Percentiles rank a stretch among this genome's conserved stretches.
Conservation (phyloP, 23 tunicate genomes). For the Ciona savignyi region DNA sequence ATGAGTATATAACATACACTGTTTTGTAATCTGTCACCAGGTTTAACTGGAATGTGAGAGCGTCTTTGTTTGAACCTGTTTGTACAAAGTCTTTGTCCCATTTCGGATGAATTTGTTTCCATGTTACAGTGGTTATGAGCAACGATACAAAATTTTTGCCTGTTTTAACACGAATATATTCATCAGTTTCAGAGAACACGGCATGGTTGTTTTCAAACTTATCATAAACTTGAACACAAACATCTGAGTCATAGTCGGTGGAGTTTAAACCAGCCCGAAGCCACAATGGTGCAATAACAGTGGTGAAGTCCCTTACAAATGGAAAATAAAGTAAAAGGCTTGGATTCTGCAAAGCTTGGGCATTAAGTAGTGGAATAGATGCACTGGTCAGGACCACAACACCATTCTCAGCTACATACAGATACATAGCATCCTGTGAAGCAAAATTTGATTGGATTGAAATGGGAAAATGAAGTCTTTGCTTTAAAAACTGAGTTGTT, state of each 20-base stretch:
- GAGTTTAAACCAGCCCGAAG: slow-evolving; percentile 14
- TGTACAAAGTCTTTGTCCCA: slow-evolving; percentile 7
- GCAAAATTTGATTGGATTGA: background rate
- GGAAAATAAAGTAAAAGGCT: slow-evolving; percentile 22
- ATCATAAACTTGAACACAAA: background rate
- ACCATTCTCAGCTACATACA: slow-evolving; percentile 68
- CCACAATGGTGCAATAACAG: slow-evolving; percentile 64
- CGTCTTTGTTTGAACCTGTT: background rate
- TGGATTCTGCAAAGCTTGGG: slow-evolving; percentile 45
- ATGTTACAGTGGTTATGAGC: slow-evolving; percentile 30
- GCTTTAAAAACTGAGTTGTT: background rate
- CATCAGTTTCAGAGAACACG: background rate
- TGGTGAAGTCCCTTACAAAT: slow-evolving; percentile 22
- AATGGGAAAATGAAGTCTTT: background rate
- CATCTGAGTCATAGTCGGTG: background rate
- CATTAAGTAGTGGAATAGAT: slow-evolving; percentile 8
- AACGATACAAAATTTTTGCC: background rate
- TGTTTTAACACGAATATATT: background rate
- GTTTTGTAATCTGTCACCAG: slow-evolving; percentile 37
- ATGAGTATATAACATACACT: slow-evolving; percentile 25
- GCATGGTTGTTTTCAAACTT: slow-evolving; percentile 3
- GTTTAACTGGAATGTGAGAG: slow-evolving; percentile 32
- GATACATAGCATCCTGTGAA: background rate
- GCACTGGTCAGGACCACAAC: slow-evolving; percentile 16
- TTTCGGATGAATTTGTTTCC: slow-evolving; percentile 33